These are phyloP conservation scores for Colletes collaris DNA, from an alignment of 2,888 invertebrate species.

Conservation along the genomic window DNA sequence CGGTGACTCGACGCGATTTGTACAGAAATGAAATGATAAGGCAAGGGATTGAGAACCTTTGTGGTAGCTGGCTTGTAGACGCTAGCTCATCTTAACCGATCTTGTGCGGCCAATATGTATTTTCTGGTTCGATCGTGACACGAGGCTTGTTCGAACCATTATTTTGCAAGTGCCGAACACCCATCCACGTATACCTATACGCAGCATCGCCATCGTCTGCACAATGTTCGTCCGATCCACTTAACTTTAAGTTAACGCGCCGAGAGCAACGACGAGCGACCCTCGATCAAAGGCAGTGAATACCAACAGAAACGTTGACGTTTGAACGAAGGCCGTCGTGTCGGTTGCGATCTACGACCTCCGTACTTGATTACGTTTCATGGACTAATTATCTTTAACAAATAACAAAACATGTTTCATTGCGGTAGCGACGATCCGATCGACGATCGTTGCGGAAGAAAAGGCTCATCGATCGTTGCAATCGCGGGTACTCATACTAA, in stretches of 20 bases:
- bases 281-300: slow-evolving; percentile 77
- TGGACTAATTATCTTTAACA: slow-evolving; percentile 49
- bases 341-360: slow-evolving; percentile 6
- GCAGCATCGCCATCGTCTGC: no score
- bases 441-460: neutral
- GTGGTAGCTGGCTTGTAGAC: no score
- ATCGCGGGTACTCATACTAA: slow-evolving; percentile 26
- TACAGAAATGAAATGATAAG: no score
- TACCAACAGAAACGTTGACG: slow-evolving; percentile 72
- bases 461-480: neutral
- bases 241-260: slow-evolving; percentile 3
- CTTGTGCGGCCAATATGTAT: no score
- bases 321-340: slow-evolving; percentile 72
- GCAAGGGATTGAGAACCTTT: no score
- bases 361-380: slow-evolving; percentile 18
- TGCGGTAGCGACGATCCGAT: slow-evolving; percentile 25
- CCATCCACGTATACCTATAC: no score
- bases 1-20: no score
- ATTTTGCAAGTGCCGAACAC: no score
- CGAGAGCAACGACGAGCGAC: slow-evolving; percentile 51
- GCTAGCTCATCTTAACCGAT: no score
- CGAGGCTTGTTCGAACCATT: no score
- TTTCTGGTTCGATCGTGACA: no score
- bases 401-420: slow-evolving; percentile 39
- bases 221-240: slow-evolving; percentile 1